Evolutionary conservation across 53 echinoderm and acorn worm species (phyloP).

Genomic region (Actinopyga echinites): DNA sequence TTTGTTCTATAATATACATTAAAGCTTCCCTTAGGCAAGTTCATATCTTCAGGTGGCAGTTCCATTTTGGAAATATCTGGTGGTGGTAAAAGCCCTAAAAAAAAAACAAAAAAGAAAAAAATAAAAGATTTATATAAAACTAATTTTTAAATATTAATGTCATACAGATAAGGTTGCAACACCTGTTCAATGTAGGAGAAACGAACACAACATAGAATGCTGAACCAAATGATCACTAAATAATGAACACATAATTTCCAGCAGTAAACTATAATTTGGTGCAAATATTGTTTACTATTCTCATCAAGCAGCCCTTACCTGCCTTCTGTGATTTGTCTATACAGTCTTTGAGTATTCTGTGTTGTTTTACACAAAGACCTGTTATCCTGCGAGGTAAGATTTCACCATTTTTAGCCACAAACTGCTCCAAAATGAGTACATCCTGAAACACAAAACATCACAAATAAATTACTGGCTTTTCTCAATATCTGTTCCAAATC

Average conservation of each 20-base stretch:
- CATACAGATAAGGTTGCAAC: too few relatives aligned
- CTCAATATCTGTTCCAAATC: background rate
- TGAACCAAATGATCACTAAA: too few relatives aligned
- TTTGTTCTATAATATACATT: slow-evolving; percentile 7
- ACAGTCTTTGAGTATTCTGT: slow-evolving; percentile 52
- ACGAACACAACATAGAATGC: too few relatives aligned
- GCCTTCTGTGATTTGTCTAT: slow-evolving; percentile 58
- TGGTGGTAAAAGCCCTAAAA: slow-evolving; percentile 1
- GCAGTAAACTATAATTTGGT: background rate
- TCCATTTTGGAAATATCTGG: slow-evolving; percentile 15
- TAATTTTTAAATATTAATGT: too few relatives aligned
- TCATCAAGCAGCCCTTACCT: slow-evolving; percentile 28
- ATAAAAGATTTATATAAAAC: too few relatives aligned
- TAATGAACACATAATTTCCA: too few relatives aligned
- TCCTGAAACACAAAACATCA: slow-evolving; percentile 47
- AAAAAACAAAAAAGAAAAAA: too few relatives aligned
- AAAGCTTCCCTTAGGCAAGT: slow-evolving; percentile 13
- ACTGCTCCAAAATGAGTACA: slow-evolving; percentile 77
- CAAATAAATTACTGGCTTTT: background rate
- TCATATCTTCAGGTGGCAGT: slow-evolving; percentile 12
- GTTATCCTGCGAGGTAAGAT: slow-evolving; percentile 66
- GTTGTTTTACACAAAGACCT: slow-evolving; percentile 70
- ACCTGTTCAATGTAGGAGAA: too few relatives aligned
- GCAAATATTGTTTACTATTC: background rate
- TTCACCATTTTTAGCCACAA: slow-evolving; percentile 62